Evolutionary conservation across 1,140 invertebrate genomes (phyloP).

Genomic region (Rhopalosiphum maidis): DNA sequence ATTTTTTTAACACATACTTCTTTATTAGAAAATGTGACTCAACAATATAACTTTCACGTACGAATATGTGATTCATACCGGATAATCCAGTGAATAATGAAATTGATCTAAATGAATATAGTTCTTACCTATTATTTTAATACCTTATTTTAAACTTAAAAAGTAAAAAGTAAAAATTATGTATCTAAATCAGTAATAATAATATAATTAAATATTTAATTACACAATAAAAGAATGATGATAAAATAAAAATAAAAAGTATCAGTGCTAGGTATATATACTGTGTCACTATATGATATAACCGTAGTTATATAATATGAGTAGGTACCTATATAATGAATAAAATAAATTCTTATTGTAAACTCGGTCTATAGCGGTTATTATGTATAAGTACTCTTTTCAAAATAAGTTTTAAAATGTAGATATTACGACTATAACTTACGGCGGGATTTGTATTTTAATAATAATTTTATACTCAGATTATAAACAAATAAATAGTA

Average conservation of each 20-base stretch:
- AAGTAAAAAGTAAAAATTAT: background rate
- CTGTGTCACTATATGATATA: background rate
- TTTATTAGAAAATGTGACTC: background rate
- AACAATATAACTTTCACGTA: slow-evolving; percentile 6
- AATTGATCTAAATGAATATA: background rate
- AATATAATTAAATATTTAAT: background rate
- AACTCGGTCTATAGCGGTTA: background rate
- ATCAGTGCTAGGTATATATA: background rate
- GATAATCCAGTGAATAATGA: slow-evolving; percentile 11
- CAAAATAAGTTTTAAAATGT: background rate
- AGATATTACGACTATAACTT: background rate
- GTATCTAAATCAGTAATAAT: background rate
- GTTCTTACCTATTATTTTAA: background rate
- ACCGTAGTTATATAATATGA: background rate
- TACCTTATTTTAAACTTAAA: background rate
- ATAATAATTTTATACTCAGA: background rate
- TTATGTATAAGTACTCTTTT: background rate
- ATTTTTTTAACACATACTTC: background rate
- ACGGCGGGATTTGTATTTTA: background rate
- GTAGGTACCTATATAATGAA: too few relatives aligned
- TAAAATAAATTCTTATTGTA: background rate
- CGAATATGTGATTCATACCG: slow-evolving; percentile 12
- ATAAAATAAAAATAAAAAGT: background rate
- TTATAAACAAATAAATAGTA: too few relatives aligned
- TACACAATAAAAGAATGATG: background rate